A percentile compares a stretch with the other conserved stretches of the same genome.
Conservation (phyloP, 2,888 invertebrate species). For the Hypomecis atomaria region DNA sequence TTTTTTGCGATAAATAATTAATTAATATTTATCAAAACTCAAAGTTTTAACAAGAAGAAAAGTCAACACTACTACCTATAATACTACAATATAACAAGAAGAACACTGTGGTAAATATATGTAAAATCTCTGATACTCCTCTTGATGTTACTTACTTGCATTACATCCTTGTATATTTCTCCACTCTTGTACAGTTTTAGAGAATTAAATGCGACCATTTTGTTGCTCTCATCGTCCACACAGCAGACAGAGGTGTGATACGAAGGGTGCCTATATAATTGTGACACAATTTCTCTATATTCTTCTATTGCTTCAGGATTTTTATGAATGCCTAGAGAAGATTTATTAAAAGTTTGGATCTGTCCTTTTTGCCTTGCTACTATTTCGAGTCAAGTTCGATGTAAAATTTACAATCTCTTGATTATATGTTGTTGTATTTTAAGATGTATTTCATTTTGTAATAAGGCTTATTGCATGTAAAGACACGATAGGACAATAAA, state of each 20-base stretch:
- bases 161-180: conserved; percentile 10
- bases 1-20: too few species aligned
- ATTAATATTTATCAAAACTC: too few species aligned
- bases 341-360: background rate
- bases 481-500: background rate
- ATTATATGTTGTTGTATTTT: too few species aligned
- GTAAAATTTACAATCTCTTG: too few species aligned
- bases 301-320: conserved; percentile 48
- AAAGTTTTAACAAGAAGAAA: too few species aligned
- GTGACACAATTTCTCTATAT: conserved; percentile 32
- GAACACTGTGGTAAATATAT: too few species aligned
- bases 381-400: too few species aligned
- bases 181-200: conserved; percentile 26
- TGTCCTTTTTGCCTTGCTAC: too few species aligned
- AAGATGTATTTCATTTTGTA: too few species aligned
- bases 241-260: conserved; percentile 49
- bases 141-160: conserved; percentile 3
- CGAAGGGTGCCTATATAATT: conserved; percentile 33
- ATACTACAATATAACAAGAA: too few species aligned
- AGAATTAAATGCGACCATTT: conserved; percentile 48
- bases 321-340: conserved; percentile 43
- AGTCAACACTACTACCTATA: too few species aligned
- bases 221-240: conserved; percentile 42
- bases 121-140: too few species aligned
- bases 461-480: background rate